Evolutionary conservation across 2,888 invertebrate genomes (phyloP), one percentile per base, ranked within the genome.

Genomic region (Biston betularia): DNA sequence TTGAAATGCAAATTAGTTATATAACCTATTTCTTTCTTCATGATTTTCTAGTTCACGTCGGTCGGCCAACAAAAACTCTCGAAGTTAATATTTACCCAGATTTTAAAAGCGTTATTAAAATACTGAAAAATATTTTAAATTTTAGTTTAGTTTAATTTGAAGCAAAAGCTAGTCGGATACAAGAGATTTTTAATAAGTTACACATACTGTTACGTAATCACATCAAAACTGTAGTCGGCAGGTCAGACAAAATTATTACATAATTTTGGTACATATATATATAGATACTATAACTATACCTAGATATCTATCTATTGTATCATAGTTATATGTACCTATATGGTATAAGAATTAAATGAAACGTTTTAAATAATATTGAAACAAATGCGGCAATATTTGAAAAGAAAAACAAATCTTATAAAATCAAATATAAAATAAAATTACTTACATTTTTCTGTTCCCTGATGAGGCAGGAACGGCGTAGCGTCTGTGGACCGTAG

Each of bases 401-500:
- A 61, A 63, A 58, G 48, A 57, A 64, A 48, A 59, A 49, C 3
- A 46, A 57, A 57, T 34, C 42, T 35, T 8, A 59, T 54, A 35
- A 53, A 62, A 55, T 55, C 49, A 45, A 34, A 45, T 38, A 63
- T 65, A 62, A 64, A 65, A 52, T 40, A 58, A 65, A 65, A 61
- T 60, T 70, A 92, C 93, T 93, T 80, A 93, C 93, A 63, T 63
- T 86, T 83, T 90, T 88, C 83, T 85, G 89, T 86, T 88, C 87
- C 87, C 85, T 83, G 87, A 85, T 87, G 89, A 85, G 87, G 89
- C 89, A 89, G 89, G 85, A 84, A 83, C 86, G 83, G 80, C 83
- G 88, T 86, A 85, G 85, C 89, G 87, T 92, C 92, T 92, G 92
- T 89, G 89, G 89, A 87, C 87, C 84, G 82, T 63, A 67, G 67